phyloP scores from a whole-genome alignment of 2,113 vertebrate genomes.

The Dicentrarchus labrax region DNA sequence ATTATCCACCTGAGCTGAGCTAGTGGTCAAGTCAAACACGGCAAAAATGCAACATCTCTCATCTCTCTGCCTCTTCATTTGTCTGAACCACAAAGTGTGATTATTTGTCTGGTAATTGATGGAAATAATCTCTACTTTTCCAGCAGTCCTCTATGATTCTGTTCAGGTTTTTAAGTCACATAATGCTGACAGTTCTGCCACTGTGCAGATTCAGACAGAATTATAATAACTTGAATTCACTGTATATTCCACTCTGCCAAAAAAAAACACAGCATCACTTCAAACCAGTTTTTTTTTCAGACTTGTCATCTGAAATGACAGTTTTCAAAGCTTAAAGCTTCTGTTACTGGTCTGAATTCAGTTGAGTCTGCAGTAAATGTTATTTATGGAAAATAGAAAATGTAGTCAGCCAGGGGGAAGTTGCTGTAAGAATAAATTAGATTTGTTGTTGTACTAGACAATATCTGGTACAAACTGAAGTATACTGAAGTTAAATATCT shows the following conservation, averaged over 20 bases:
- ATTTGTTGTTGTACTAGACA: neutral
- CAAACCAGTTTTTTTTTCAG: neutral
- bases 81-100: neutral
- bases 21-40: neutral
- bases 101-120: neutral
- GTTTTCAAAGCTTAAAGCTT: neutral
- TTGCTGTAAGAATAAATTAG: neutral
- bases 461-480: neutral
- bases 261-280: constrained; percentile 23
- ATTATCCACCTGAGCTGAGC: constrained; percentile 56
- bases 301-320: constrained; percentile 24
- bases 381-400: constrained; percentile 18
- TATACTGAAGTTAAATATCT: neutral
- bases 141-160: neutral
- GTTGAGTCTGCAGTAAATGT: neutral
- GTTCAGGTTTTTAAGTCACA: neutral
- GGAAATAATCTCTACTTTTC: neutral
- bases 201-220: constrained; percentile 23
- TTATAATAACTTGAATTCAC: neutral
- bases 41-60: neutral
- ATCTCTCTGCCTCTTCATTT: neutral
- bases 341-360: constrained; percentile 13
- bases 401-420: neutral
- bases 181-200: constrained; percentile 7
- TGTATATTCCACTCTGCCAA: neutral